Conservation (phyloP, 2,797 vertebrate genomes). For the Malurus leucopterus region DNA sequence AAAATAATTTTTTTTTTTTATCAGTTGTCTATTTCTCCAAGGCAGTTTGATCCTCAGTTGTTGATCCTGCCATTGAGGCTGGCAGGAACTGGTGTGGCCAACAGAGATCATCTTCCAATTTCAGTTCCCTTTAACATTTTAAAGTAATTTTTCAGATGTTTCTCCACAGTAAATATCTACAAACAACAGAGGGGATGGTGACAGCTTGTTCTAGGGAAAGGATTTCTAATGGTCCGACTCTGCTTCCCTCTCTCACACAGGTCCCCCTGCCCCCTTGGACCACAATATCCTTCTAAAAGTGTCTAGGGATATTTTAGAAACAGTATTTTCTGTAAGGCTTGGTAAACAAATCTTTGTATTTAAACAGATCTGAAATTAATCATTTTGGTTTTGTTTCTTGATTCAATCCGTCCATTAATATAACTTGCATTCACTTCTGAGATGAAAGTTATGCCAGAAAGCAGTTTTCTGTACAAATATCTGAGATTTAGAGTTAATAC, state of each 20-base stretch:
- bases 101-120: neutral
- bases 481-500: neutral
- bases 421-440: neutral
- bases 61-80: neutral
- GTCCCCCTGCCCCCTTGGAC: fast-evolving
- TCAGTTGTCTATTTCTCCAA: neutral
- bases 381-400: neutral
- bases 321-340: neutral
- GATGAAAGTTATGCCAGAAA: neutral
- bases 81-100: neutral
- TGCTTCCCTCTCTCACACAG: fast-evolving
- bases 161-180: neutral
- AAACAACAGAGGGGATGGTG: neutral
- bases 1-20: neutral
- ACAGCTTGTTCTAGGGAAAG: neutral
- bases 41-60: neutral
- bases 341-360: neutral
- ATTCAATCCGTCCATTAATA: neutral
- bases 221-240: neutral
- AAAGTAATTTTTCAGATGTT: neutral
- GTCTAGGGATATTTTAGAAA: neutral
- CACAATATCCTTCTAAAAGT: neutral
- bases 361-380: neutral
- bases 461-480: neutral
- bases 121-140: neutral